phyloP scores from a whole-genome alignment of 1,140 invertebrate species.

The Leptopilina clavipes region DNA sequence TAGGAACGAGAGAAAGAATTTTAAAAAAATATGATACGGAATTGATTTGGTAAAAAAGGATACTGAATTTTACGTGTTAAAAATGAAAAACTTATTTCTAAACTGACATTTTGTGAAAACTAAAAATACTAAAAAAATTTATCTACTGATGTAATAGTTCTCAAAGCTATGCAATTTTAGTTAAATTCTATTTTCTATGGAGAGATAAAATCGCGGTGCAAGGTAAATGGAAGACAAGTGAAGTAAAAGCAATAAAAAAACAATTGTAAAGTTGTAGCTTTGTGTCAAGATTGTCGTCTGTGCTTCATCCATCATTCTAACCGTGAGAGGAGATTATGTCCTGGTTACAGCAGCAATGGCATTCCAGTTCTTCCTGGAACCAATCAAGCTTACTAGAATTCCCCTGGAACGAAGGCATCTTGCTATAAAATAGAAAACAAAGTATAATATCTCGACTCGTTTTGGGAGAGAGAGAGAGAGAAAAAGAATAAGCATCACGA shows the following conservation, averaged over 20 bases:
- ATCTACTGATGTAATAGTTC: too few species aligned
- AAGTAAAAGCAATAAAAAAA: not conserved
- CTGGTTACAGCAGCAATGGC: not conserved
- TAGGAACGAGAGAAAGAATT: not conserved
- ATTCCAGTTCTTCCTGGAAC: slow-evolving; percentile 29
- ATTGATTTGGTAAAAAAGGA: too few species aligned
- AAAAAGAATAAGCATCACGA: not conserved
- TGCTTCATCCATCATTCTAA: slow-evolving; percentile 19
- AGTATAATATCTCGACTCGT: not conserved
- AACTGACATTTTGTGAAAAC: too few species aligned
- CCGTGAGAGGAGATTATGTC: slow-evolving; percentile 13
- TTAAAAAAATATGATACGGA: too few species aligned
- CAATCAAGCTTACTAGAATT: slow-evolving; percentile 29
- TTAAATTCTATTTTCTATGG: too few species aligned
- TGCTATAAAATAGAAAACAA: slow-evolving; percentile 6
- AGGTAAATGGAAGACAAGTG: not conserved
- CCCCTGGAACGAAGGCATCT: slow-evolving; percentile 5
- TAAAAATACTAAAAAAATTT: too few species aligned
- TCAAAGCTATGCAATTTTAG: too few species aligned
- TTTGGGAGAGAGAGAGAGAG: not conserved
- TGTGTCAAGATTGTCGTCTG: slow-evolving; percentile 30
- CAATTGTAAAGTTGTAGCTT: slow-evolving; percentile 26
- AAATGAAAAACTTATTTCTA: not conserved
- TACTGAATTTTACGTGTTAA: too few species aligned
- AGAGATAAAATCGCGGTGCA: not conserved